These are phyloP conservation scores for Siniperca scherzeri DNA, from an alignment of 2,797 vertebrate species.

Conservation along the genomic window DNA sequence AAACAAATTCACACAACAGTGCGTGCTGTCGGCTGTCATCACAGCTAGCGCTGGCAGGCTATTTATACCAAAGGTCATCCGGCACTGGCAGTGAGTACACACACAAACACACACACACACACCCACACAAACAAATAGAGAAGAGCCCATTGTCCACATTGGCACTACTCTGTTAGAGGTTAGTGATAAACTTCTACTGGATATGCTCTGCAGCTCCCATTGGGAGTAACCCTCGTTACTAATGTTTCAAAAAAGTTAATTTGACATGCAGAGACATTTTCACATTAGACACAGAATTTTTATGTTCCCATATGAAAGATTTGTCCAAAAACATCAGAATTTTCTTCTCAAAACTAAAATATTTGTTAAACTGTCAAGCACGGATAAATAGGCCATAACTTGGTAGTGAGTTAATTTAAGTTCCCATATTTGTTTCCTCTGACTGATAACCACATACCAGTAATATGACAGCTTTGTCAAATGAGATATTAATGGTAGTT, in stretches of 20 bases:
- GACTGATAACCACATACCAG: not conserved
- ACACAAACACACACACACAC: constrained; percentile 73
- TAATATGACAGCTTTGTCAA: constrained; percentile 7
- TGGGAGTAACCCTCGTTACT: constrained; percentile 19
- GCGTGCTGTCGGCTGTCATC: constrained; percentile 86
- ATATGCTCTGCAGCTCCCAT: constrained; percentile 59
- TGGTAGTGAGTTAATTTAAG: not conserved
- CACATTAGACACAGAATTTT: not conserved
- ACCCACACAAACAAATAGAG: constrained; percentile 73
- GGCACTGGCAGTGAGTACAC: constrained; percentile 76
- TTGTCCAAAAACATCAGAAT: not conserved
- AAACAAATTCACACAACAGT: constrained; percentile 87
- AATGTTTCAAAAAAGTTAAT: constrained; percentile 36
- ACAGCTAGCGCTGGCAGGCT: constrained; percentile 80
- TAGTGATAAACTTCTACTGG: constrained; percentile 82
- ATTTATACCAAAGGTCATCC: constrained; percentile 87
- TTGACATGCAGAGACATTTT: constrained; percentile 22
- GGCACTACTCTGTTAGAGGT: constrained; percentile 77
- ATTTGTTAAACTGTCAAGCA: not conserved
- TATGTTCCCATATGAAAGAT: not conserved
- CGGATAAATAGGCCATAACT: not conserved
- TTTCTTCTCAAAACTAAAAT: not conserved
- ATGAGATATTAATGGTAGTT: constrained; percentile 4
- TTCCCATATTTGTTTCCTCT: constrained; percentile 5
- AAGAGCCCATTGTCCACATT: constrained; percentile 70